phyloP scores from a whole-genome alignment of 92 coral and sea anemone species.

The Porites lobata region DNA sequence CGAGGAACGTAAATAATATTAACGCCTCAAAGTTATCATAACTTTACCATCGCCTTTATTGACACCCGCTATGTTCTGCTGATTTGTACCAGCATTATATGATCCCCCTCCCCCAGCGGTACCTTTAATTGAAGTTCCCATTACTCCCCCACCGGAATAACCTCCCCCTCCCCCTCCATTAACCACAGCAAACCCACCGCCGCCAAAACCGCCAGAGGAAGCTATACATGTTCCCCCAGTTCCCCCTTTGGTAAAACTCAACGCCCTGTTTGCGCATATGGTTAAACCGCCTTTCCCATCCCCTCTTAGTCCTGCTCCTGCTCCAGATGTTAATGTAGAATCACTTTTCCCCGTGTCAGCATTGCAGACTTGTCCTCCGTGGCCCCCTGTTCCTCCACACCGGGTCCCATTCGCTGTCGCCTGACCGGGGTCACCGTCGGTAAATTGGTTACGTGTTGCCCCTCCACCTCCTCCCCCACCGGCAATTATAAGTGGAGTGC shows the following conservation, averaged over 20 bases:
- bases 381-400: constrained; percentile 75
- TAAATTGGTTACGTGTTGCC: background rate
- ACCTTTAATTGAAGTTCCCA: background rate
- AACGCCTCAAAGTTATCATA: constrained; percentile 5
- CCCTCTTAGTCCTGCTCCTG: too few relatives aligned
- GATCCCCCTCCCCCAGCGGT: constrained; percentile 90
- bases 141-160: constrained; percentile 40
- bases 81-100: constrained; percentile 21
- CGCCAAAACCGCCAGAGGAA: constrained; percentile 67
- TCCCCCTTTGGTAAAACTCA: constrained; percentile 73
- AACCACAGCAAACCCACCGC: constrained; percentile 36
- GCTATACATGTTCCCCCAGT: constrained; percentile 41
- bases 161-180: constrained; percentile 74
- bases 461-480: constrained; percentile 99
- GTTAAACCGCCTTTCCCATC: too few relatives aligned
- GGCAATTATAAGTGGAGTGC: constrained; percentile 75
- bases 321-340: too few relatives aligned
- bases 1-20: background rate
- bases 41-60: constrained; percentile 39
- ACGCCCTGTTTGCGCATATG: too few relatives aligned
- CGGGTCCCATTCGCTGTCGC: constrained; percentile 73
- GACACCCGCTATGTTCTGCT: constrained; percentile 11
- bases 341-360: too few relatives aligned
- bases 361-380: constrained; percentile 77
- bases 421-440: constrained; percentile 93